Conservation (phyloP, 2,888 invertebrate species). For the Andrena haemorrhoa region DNA sequence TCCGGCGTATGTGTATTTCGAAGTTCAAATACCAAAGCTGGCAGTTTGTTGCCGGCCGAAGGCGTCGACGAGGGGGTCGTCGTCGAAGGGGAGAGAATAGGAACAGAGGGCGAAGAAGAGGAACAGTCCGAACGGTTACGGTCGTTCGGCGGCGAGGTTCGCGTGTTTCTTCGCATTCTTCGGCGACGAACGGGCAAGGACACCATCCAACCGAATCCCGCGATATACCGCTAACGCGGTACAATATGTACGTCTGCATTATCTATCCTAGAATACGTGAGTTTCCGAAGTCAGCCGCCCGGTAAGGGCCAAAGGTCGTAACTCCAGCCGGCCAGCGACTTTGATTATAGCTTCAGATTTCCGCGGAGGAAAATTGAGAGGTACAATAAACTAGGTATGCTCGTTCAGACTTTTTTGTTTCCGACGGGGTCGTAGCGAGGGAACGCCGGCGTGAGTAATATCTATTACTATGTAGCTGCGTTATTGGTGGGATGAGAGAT, state of each 20-base stretch:
- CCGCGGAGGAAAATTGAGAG: constrained; percentile 67
- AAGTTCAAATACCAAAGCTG: constrained; percentile 43
- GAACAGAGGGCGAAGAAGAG: constrained; percentile 14
- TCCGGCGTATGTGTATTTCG: not conserved
- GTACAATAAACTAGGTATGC: constrained; percentile 50
- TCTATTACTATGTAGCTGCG: constrained; percentile 33
- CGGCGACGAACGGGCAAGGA: constrained; percentile 56
- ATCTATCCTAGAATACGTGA: constrained; percentile 62
- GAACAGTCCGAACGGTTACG: not conserved
- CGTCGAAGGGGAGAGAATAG: not conserved
- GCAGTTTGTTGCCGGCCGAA: constrained; percentile 40
- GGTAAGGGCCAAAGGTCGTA: constrained; percentile 63
- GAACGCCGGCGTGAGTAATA: constrained; percentile 20
- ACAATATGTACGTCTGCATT: constrained; percentile 68
- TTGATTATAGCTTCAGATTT: constrained; percentile 71
- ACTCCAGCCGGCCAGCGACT: constrained; percentile 42
- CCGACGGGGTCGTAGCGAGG: constrained; percentile 5
- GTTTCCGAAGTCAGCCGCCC: constrained; percentile 61
- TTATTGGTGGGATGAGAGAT: constrained; percentile 15
- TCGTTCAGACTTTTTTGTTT: constrained; percentile 40
- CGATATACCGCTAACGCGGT: constrained; percentile 41
- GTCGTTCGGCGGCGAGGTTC: constrained; percentile 41
- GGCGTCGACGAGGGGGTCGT: constrained; percentile 27
- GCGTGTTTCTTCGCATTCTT: constrained; percentile 66
- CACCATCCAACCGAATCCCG: constrained; percentile 53